Base-by-base conservation (phyloP, 1,140 invertebrate genomes). In the Brachionus rubens region DNA sequence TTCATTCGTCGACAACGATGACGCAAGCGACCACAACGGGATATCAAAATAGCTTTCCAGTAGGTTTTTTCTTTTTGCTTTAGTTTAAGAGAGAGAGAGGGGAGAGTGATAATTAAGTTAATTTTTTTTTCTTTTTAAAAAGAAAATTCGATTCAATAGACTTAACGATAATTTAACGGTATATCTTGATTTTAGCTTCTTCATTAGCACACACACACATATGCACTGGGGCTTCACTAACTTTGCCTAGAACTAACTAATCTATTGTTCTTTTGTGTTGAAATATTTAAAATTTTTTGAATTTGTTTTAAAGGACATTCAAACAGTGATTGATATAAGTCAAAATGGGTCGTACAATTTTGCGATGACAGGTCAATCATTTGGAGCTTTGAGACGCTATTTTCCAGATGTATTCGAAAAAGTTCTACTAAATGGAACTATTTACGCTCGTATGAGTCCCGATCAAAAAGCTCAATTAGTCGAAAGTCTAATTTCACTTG, bases 391-490 rank as follows among this genome's bases (percentile, higher is more conserved):
- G 0, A 87, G 88, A 4, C 87, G 90, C 76, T 84, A 91, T 80
- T 92, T 91, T 83, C 89, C 91, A 0, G 86, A 91, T 30, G 82
- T 92, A 46, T 80, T 96, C 14, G 87, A 88, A 14, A 86, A 83
- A 79, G 83, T 85, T 77, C 77, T 75, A n/a, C 54, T 78, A 0
- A 28, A 52, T 54, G 68, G 36, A 50, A 28, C 47, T 12, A 50
- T 72, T 21, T 72, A 72, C 86, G 95, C 96, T 0, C 86, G 96
- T 65, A 98, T 99, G 96, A 90, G 90, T 1, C 93, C 94, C 2
- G 93, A 96, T 78, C 94, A 98, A 84, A 99, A 99, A 81, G 91
- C 93, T 79, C 91, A 96, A 79, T 86, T 99, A 14, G 88, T 99
- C 1, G 87, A 94, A 77, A 89, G 91, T 62, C 87, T 97, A 2